phyloP scores from a whole-genome alignment of 2,888 invertebrate species.

The Mesorhabditis belari region DNA sequence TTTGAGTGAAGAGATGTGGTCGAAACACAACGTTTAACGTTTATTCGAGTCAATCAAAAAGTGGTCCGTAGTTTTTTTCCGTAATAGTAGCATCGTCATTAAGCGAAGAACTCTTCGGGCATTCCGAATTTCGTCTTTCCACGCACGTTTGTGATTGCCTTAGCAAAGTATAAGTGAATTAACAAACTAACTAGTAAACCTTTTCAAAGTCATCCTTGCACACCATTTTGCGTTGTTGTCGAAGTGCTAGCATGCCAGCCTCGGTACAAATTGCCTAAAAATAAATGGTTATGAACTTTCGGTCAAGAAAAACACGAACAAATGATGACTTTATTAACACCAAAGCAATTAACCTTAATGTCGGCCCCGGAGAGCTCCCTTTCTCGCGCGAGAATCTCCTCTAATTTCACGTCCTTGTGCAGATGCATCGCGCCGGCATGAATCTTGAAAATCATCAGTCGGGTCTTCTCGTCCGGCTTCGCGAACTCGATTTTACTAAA shows the following conservation, averaged over 20 bases:
- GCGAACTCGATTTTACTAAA: background rate
- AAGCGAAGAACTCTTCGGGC: slow-evolving; percentile 22
- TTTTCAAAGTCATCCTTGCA: slow-evolving; percentile 16
- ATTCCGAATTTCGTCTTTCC: slow-evolving; percentile 25
- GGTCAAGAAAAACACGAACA: background rate
- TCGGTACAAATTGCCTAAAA: slow-evolving; percentile 34
- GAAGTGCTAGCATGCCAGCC: slow-evolving; percentile 39
- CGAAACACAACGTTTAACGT: too few relatives aligned
- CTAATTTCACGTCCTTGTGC: slow-evolving; percentile 29
- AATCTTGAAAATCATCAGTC: slow-evolving; percentile 10
- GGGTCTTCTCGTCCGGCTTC: slow-evolving; percentile 1
- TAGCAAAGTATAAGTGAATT: too few relatives aligned
- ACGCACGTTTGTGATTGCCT: slow-evolving; percentile 22
- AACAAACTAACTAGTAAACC: too few relatives aligned
- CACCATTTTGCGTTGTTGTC: slow-evolving; percentile 27
- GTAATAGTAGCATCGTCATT: too few relatives aligned
- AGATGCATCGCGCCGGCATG: slow-evolving; percentile 29
- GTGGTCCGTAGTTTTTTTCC: too few relatives aligned
- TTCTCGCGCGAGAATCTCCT: slow-evolving; percentile 26
- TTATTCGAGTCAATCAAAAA: too few relatives aligned
- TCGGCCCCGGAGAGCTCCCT: slow-evolving; percentile 36
- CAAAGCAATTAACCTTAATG: slow-evolving; percentile 15
- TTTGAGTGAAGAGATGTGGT: too few relatives aligned
- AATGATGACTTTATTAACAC: background rate
- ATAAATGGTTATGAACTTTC: background rate